These are phyloP conservation scores for Drosophila melanica DNA, from an alignment of 1,140 invertebrate genomes.

Conservation along the genomic window DNA sequence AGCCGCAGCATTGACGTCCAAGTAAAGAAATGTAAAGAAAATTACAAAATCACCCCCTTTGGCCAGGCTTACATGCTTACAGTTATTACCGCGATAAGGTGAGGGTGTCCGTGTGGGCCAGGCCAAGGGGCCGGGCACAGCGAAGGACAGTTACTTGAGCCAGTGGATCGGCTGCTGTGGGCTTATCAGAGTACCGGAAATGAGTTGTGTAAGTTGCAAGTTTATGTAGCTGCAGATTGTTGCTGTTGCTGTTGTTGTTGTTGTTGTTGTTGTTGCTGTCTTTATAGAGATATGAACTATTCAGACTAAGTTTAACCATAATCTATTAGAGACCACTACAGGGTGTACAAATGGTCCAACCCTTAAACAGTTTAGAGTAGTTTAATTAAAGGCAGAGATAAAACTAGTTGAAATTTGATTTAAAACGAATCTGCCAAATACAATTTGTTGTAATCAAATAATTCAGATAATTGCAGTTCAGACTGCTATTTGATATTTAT, in stretches of 20 bases:
- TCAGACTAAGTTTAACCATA: slow-evolving; percentile 17
- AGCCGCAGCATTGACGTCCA: slow-evolving; percentile 8
- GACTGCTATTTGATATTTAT: no score
- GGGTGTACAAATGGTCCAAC: not conserved
- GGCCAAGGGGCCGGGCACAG: not conserved
- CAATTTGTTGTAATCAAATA: no score
- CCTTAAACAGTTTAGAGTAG: not conserved
- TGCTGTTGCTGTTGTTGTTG: not conserved
- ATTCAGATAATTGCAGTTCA: no score
- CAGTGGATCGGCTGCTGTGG: slow-evolving; percentile 9
- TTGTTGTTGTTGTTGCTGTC: not conserved
- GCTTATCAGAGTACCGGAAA: slow-evolving; percentile 71
- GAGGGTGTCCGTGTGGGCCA: slow-evolving; percentile 27
- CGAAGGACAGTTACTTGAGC: slow-evolving; percentile 9
- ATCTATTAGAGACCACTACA: no score
- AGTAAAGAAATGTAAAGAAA: slow-evolving; percentile 81
- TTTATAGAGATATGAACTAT: slow-evolving; percentile 16
- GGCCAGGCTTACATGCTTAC: slow-evolving; percentile 82
- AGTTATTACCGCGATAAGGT: slow-evolving; percentile 81
- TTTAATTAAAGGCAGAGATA: not conserved
- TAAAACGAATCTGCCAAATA: not conserved
- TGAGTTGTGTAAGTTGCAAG: slow-evolving; percentile 73
- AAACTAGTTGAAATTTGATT: not conserved
- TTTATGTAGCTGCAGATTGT: slow-evolving; percentile 40
- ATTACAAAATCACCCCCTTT: slow-evolving; percentile 80